Base-by-base conservation (phyloP, 1,140 invertebrate genomes). In the Drosophila baimaii region DNA sequence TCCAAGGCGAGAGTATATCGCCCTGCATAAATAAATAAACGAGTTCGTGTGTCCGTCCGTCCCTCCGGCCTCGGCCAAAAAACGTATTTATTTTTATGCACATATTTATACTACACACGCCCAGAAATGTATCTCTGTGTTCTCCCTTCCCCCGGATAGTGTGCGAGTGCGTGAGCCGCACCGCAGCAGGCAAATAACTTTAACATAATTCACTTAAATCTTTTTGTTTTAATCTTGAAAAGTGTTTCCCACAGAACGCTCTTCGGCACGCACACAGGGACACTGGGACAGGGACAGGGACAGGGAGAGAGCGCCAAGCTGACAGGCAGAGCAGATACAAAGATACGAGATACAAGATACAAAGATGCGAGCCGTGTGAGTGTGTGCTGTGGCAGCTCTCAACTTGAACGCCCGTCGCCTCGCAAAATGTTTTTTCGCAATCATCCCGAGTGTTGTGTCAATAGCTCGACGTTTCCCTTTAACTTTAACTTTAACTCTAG, bases 121-220 rank as follows among this genome's bases (percentile, higher is more conserved):
- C 81, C 81, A 72, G 59, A 44, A 27, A 12, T 56, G 51, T 39
- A 68, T 58, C 25, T 33, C 61, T 43, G 25, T 46, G 35, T 10
- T 23, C 41, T 31, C 19, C 5, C 57, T 25, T 27, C 5, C 8
- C 17, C 2, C n/a, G 65, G 44, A 65, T 66, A 69, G 61, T 69
- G 59, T 35, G n/a, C 46, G 41, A 71, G 81, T 85, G 81, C 77
- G 81, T 85, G 81, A 49, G 81, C 35, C 62, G 46, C 47, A 66
- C 17, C 46, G 49, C 43, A 57, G 9, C 46, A 59, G 79, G 76
- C 79, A 79, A 89, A 89, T 83, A 88, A 88, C 83, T 88, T 88
- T 80, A 83, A 77, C 85, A 88, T 88, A 88, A 88, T 88, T 88
- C 84, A 89, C 84, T 88, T 88, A 88, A 89, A 88, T 88, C 84